Conservation (phyloP, 2,113 vertebrate genomes). For the Anolis carolinensis region DNA sequence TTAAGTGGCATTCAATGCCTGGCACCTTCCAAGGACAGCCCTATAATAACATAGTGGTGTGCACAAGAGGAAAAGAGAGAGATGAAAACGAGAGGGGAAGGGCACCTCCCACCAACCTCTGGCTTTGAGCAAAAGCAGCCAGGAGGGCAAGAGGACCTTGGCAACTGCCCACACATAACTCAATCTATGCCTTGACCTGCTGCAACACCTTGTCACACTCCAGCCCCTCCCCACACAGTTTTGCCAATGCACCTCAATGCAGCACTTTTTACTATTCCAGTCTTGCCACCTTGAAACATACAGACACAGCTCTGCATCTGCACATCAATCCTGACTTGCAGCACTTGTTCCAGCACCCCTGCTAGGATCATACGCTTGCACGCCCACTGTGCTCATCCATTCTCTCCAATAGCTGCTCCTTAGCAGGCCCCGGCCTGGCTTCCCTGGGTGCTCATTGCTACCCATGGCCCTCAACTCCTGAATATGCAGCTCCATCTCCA, state of each 20-base stretch:
- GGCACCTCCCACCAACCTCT: neutral
- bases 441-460: neutral
- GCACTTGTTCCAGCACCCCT: neutral
- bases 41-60: neutral
- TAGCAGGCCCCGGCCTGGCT: neutral
- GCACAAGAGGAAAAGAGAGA: neutral
- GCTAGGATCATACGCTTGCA: neutral
- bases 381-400: constrained; percentile 33
- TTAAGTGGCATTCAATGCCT: neutral
- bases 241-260: constrained; percentile 31
- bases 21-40: neutral
- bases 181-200: neutral
- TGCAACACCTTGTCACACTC: neutral
- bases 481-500: neutral
- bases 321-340: constrained; percentile 19
- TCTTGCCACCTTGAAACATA: constrained; percentile 12
- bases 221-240: neutral
- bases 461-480: neutral
- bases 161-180: neutral
- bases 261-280: constrained; percentile 33
- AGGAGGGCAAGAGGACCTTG: neutral
- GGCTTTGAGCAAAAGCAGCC: neutral
- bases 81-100: neutral
- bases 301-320: constrained; percentile 16
- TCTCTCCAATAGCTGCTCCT: neutral